Percentiles rank a stretch among this genome's conserved stretches.
Evolutionary conservation across 2,797 vertebrate species (phyloP).

Genomic region (Cynopterus sphinx): DNA sequence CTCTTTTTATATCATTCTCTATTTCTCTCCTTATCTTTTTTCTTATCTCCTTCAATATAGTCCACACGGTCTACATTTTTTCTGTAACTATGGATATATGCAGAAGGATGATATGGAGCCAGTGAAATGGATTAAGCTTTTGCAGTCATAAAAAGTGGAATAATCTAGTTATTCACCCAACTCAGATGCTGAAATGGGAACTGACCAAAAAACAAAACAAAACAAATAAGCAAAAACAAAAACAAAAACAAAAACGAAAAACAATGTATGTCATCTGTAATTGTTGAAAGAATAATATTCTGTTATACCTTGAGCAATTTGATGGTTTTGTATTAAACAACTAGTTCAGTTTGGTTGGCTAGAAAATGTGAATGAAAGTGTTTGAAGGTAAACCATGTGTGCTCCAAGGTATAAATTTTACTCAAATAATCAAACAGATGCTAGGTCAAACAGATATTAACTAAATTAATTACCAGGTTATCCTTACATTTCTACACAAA

Average conservation of each 20-base stretch:
- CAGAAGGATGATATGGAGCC: background rate
- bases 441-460: background rate
- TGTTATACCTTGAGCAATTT: background rate
- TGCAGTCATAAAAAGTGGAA: background rate
- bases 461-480: background rate
- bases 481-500: background rate
- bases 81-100: background rate
- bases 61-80: background rate
- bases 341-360: background rate
- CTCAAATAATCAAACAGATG: background rate
- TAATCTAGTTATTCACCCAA: background rate
- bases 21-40: background rate
- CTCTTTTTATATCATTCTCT: background rate
- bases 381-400: background rate
- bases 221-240: no score
- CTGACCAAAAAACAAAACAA: background rate
- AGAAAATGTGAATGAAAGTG: background rate
- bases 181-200: background rate
- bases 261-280: background rate
- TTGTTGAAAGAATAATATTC: background rate
- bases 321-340: background rate
- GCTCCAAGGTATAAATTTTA: background rate
- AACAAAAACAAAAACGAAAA: no score
- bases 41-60: background rate
- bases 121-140: background rate